Evolutionary conservation across 2,113 vertebrate genomes (phyloP), one percentile per base, ranked within the genome.

Genomic region (Vanacampus margaritifer): DNA sequence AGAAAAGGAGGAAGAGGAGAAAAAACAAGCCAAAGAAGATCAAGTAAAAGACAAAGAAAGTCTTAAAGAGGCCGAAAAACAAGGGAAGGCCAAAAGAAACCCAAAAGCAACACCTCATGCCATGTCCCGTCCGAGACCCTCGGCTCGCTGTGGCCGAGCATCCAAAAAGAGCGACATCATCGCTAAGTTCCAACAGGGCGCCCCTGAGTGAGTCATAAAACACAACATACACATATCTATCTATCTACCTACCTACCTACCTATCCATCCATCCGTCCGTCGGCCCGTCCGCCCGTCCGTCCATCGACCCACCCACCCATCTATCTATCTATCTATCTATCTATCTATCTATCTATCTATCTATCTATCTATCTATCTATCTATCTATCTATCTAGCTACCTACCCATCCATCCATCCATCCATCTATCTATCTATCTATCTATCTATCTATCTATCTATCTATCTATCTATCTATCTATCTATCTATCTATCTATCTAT

Each of bases 121-220:
- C n/a, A 1, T 74, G 9, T 76, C 86, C 5, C 78, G 88, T 19
- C 87, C 90, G 0, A 85, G 85, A 57, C 51, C 58, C 8, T 83
- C 85, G 11, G 85, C 82, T 2, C 80, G 89, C 63, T 84, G 88
- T 0, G 61, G 78, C 0, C 81, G 90, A 35, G 84, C 86, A 0
- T 72, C 90, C 2, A 62, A 87, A 13, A 90, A 84, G 75, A 91
- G 82, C 1, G 91, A 89, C 64, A 90, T 91, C 16, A 88, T 92
- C 32, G 91, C 91, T 65, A 92, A 92, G 75, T 93, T 93, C 69
- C 88, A 93, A 61, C 86, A 92, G 74, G 87, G 89, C 14, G 81
- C 87, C 19, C 82, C 89, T 36, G 80, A 91, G 92, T 92, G 79
- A 91, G 91, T 84, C 50, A 21, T n/a, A 37, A 19, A 35, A 23